Percentiles rank a stretch among this genome's conserved stretches.
Conservation (phyloP, 2,113 vertebrate genomes). For the Chitala chitala region DNA sequence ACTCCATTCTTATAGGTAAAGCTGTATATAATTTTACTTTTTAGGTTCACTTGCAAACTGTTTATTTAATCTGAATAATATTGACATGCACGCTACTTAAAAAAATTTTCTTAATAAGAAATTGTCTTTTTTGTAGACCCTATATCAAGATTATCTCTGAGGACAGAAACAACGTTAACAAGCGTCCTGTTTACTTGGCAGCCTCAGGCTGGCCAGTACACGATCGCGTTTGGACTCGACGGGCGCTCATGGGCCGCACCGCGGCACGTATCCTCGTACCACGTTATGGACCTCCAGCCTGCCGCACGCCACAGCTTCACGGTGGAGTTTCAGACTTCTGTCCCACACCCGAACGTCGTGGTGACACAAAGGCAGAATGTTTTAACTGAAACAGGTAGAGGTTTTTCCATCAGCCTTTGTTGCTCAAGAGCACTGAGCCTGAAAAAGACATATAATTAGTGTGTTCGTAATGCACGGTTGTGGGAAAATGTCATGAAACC, state of each 20-base stretch:
- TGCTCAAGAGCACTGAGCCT: background rate
- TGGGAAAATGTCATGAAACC: no score
- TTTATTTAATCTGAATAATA: background rate
- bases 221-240: conserved; percentile 52
- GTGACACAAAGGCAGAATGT: conserved; percentile 64
- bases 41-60: no score
- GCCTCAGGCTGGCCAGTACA: conserved; percentile 39
- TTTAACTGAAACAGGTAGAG: conserved; percentile 71
- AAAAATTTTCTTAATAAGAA: background rate
- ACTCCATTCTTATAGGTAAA: conserved; percentile 67
- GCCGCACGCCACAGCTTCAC: conserved; percentile 57
- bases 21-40: conserved; percentile 11
- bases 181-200: conserved; percentile 69
- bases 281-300: conserved; percentile 63
- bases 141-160: conserved; percentile 42
- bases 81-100: background rate
- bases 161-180: conserved; percentile 56
- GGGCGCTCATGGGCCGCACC: conserved; percentile 43
- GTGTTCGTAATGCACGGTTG: no score
- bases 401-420: background rate
- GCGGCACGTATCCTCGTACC: conserved; percentile 37
- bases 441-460: no score
- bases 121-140: conserved; percentile 42
- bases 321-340: conserved; percentile 58
- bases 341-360: conserved; percentile 53